phyloP scores from a whole-genome alignment of 2,113 vertebrate species.

The Orientallactaga bullata region DNA sequence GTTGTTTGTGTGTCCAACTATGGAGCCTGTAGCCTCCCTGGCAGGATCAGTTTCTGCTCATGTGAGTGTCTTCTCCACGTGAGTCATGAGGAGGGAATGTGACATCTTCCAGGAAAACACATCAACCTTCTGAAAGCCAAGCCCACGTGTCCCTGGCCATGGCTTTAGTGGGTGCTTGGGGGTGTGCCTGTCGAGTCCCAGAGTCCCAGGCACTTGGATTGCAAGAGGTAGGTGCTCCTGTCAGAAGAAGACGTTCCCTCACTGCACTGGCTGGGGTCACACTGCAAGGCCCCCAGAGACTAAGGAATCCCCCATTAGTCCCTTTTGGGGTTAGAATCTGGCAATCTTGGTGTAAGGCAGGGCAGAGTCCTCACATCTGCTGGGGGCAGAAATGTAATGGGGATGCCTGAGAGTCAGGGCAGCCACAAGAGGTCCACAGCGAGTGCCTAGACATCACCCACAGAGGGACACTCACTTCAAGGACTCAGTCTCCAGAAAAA shows the following conservation, averaged over 20 bases:
- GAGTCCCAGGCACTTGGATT: not conserved
- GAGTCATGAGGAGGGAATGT: not conserved
- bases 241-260: not conserved
- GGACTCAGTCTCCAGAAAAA: not conserved
- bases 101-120: not conserved
- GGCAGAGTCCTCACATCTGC: not conserved
- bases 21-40: not conserved
- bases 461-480: accelerated
- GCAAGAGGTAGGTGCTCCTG: not conserved
- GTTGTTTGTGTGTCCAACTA: not conserved
- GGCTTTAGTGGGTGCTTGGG: not conserved
- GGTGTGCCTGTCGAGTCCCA: not conserved
- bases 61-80: not conserved
- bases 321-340: not conserved
- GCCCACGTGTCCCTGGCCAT: not conserved
- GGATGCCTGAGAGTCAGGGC: not conserved
- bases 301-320: too few relatives aligned
- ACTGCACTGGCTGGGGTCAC: not conserved
- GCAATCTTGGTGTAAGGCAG: accelerated
- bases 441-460: not conserved
- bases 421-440: not conserved
- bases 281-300: accelerated
- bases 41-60: not conserved
- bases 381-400: not conserved
- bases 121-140: not conserved